phyloP scores from a whole-genome alignment of 2,113 vertebrate genomes.

The Chinchilla lanigera region DNA sequence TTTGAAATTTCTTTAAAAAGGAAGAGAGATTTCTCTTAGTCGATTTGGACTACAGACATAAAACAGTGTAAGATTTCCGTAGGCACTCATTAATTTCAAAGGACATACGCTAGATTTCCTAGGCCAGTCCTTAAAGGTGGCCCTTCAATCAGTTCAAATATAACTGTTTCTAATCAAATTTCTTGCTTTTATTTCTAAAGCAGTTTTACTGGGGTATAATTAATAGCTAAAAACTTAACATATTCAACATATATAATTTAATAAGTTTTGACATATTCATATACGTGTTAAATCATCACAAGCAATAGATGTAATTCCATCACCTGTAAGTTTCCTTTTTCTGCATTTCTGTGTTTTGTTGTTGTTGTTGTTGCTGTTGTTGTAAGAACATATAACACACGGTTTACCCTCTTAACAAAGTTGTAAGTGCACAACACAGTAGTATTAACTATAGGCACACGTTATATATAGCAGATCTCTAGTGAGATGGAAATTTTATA shows the following conservation, averaged over 20 bases:
- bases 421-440: not conserved
- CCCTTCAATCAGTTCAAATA: not conserved
- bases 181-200: not conserved
- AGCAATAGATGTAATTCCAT: not conserved
- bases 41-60: not conserved
- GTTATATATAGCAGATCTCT: not conserved
- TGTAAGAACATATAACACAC: not conserved
- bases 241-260: no score
- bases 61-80: not conserved
- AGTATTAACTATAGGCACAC: not conserved
- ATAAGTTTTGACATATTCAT: not conserved
- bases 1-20: not conserved
- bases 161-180: not conserved
- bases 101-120: not conserved
- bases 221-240: not conserved
- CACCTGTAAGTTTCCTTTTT: not conserved
- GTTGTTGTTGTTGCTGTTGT: not conserved
- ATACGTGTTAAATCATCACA: not conserved
- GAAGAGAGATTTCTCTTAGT: not conserved
- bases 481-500: not conserved
- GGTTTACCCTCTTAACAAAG: not conserved
- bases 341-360: not conserved
- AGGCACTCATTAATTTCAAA: not conserved
- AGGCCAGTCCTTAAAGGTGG: not conserved
- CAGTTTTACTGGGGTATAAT: not conserved